Evolutionary conservation across 2,113 vertebrate species (phyloP).

Genomic region (Pongo pygmaeus): DNA sequence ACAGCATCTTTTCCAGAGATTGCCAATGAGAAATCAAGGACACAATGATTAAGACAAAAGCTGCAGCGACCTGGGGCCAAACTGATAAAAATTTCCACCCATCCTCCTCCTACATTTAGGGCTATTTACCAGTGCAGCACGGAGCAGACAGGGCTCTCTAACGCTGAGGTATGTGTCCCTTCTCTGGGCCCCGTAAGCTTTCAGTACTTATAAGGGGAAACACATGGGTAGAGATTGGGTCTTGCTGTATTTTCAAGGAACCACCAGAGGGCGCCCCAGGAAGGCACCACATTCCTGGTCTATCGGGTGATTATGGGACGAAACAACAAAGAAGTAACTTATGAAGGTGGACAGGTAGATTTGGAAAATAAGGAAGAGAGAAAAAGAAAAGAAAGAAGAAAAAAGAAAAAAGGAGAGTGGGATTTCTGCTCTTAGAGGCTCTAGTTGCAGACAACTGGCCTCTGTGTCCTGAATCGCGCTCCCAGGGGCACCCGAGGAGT

Average conservation of each 20-base stretch:
- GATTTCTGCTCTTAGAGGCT: not conserved
- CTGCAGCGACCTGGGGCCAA: not conserved
- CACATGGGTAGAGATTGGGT: not conserved
- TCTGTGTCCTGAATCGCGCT: not conserved
- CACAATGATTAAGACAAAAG: not conserved
- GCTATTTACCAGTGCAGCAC: not conserved
- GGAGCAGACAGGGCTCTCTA: not conserved
- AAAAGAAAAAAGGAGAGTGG: not conserved
- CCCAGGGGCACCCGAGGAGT: not conserved
- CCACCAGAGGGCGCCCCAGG: constrained; percentile 55
- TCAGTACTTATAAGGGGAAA: not conserved
- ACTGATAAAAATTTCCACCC: not conserved
- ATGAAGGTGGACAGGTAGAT: not conserved
- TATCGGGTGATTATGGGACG: not conserved
- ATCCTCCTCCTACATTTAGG: not conserved
- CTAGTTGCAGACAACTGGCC: not conserved
- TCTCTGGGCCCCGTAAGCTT: not conserved
- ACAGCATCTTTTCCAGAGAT: not conserved
- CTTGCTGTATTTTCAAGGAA: not conserved
- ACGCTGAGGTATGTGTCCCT: not conserved
- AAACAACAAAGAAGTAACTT: not conserved
- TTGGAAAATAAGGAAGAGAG: not conserved
- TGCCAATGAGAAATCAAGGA: not conserved
- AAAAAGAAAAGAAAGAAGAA: not conserved
- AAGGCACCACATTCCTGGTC: too few species aligned